These are phyloP conservation scores for Ceuthmochares aereus DNA, from an alignment of 2,113 vertebrate species.

Conservation along the genomic window DNA sequence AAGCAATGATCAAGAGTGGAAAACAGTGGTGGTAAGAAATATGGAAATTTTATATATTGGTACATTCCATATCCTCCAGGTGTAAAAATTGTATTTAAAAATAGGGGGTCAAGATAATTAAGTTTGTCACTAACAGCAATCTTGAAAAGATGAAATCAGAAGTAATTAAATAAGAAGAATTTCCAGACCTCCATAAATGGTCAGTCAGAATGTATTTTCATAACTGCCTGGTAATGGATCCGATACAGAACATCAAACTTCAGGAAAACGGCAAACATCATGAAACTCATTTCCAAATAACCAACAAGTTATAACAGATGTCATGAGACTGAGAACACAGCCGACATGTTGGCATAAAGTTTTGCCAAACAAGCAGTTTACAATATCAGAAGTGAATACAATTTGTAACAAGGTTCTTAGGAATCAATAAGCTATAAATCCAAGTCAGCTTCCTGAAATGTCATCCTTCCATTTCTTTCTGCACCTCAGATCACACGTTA, in stretches of 20 bases:
- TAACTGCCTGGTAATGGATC: constrained; percentile 50
- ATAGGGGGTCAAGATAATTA: neutral
- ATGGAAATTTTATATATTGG: neutral
- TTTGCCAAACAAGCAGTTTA: constrained; percentile 49
- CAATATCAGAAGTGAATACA: constrained; percentile 32
- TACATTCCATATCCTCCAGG: neutral
- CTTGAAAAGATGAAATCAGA: constrained; percentile 47
- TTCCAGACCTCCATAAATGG: constrained; percentile 42
- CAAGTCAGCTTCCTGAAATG: neutral
- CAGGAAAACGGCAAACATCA: constrained; percentile 48
- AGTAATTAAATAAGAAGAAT: constrained; percentile 16
- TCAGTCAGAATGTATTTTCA: constrained; percentile 24
- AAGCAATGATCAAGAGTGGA: neutral
- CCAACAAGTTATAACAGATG: constrained; percentile 55
- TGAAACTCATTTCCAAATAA: constrained; percentile 50
- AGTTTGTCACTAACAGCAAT: neutral
- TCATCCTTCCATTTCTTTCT: constrained; percentile 33
- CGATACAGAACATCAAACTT: constrained; percentile 4
- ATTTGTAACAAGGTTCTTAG: constrained; percentile 27
- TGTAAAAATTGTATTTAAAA: constrained; percentile 42
- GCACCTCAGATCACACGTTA: constrained; percentile 14
- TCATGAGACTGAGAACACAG: constrained; percentile 42
- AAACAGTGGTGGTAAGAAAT: rapidly evolving
- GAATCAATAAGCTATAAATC: constrained; percentile 37
- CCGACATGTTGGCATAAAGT: neutral